Conservation (phyloP, 2,888 invertebrate species). For the Bellardia pandia region DNA sequence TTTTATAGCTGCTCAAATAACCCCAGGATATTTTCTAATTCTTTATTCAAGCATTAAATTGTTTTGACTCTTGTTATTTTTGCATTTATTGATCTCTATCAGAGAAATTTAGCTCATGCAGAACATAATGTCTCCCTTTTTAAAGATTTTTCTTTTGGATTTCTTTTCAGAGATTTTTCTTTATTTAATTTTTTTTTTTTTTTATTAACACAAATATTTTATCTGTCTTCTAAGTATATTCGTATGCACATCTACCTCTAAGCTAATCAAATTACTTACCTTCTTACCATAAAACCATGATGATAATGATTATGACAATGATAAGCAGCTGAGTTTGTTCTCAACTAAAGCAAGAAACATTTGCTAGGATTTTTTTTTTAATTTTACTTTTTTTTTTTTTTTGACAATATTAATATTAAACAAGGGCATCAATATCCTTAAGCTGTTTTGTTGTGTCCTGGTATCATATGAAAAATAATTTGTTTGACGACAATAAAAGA, state of each 20-base stretch:
- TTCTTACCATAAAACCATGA: conserved; percentile 57
- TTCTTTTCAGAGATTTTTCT: conserved; percentile 48
- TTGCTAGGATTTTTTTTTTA: not conserved
- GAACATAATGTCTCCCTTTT: conserved; percentile 15
- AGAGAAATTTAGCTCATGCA: conserved; percentile 60
- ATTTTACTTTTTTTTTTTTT: not conserved
- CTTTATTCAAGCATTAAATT: conserved; percentile 84
- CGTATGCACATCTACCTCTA: conserved; percentile 56
- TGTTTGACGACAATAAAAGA: conserved; percentile 84
- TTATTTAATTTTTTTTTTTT: conserved; percentile 55
- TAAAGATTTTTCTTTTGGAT: conserved; percentile 47
- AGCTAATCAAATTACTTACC: conserved; percentile 71
- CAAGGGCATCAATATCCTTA: conserved; percentile 78
- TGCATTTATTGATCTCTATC: conserved; percentile 71
- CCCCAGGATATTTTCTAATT: conserved; percentile 79
- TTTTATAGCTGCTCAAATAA: conserved; percentile 47
- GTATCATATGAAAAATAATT: conserved; percentile 82
- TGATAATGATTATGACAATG: conserved; percentile 49
- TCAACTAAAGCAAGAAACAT: conserved; percentile 69
- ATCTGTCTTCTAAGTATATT: conserved; percentile 36
- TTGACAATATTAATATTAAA: conserved; percentile 63
- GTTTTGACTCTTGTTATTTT: conserved; percentile 80
- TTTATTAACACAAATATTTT: conserved; percentile 70
- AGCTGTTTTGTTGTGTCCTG: conserved; percentile 75
- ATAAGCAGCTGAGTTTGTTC: conserved; percentile 80